Evolutionary conservation across 2,113 vertebrate genomes (phyloP).

Genomic region (Malaclemys terrapin): DNA sequence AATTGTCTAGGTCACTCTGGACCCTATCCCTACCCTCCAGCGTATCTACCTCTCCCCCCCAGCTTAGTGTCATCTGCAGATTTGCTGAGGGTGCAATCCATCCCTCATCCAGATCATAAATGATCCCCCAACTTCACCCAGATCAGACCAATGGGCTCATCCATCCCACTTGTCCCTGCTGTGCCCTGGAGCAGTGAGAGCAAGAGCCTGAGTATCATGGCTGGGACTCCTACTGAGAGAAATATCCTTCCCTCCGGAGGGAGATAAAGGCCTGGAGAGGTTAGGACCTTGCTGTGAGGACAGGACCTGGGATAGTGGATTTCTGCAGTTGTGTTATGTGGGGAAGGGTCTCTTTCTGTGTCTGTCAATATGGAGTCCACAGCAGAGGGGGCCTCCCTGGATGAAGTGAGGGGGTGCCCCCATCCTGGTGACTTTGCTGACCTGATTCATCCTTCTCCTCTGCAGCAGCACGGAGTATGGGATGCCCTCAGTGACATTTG

Average conservation of each 20-base stretch:
- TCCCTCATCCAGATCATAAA: no score
- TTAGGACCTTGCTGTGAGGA: not conserved
- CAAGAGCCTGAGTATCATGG: not conserved
- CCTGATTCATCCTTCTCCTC: conserved; percentile 30
- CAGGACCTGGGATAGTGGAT: not conserved
- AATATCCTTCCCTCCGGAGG: not conserved
- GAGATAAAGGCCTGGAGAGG: not conserved
- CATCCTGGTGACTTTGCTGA: not conserved
- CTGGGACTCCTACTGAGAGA: not conserved
- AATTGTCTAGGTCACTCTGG: no score
- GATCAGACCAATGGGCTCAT: rapidly evolving
- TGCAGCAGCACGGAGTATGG: conserved; percentile 91
- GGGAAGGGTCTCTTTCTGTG: not conserved
- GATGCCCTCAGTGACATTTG: conserved; percentile 90
- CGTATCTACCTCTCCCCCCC: no score
- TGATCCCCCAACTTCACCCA: not conserved
- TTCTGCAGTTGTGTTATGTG: not conserved
- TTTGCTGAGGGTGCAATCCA: no score
- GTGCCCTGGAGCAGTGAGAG: not conserved
- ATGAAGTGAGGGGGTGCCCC: not conserved
- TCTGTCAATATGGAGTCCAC: not conserved
- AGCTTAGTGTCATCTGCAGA: no score
- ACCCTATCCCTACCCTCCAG: no score
- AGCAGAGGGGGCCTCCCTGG: not conserved
- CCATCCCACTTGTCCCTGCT: not conserved